Conservation (phyloP, 2,888 invertebrate genomes). For the Hemistola chrysoprasaria region DNA sequence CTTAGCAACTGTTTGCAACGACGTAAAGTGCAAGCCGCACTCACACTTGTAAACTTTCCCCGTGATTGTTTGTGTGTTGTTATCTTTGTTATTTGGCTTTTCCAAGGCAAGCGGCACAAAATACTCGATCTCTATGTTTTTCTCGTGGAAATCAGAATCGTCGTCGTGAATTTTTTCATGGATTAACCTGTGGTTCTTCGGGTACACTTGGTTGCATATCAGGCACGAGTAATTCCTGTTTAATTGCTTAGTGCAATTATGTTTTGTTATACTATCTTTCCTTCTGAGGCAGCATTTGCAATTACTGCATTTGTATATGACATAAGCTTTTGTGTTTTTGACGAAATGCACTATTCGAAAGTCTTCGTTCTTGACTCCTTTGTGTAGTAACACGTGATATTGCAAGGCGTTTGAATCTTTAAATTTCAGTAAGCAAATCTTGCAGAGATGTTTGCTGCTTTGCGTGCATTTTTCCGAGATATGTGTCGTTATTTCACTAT, state of each 20-base stretch:
- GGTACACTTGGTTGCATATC: slow-evolving; percentile 22
- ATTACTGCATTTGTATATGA: slow-evolving; percentile 9
- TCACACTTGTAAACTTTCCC: slow-evolving; percentile 37
- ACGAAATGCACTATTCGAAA: slow-evolving; percentile 23
- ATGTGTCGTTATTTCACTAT: slow-evolving; percentile 16
- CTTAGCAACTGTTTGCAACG: slow-evolving; percentile 31
- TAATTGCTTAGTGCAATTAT: slow-evolving; percentile 7
- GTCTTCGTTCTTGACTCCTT: slow-evolving; percentile 20
- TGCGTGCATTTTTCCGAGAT: slow-evolving; percentile 6
- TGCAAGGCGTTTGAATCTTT: slow-evolving; percentile 4
- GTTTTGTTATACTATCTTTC: neutral
- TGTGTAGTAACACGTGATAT: slow-evolving; percentile 17
- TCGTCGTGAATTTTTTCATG: slow-evolving; percentile 20
- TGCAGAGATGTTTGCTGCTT: slow-evolving; percentile 9
- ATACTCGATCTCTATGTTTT: slow-evolving; percentile 7
- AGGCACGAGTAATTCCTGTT: slow-evolving; percentile 8
- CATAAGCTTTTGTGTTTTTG: slow-evolving; percentile 7
- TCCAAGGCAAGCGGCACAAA: slow-evolving; percentile 10
- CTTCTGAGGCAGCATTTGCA: slow-evolving; percentile 7
- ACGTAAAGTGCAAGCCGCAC: slow-evolving; percentile 45
- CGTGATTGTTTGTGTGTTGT: slow-evolving; percentile 12
- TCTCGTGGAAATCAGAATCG: slow-evolving; percentile 7
- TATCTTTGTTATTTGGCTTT: too few relatives aligned
- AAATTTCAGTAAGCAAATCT: slow-evolving; percentile 18
- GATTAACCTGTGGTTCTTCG: neutral